Conservation (phyloP, 2,888 invertebrate species). For the Hermodice carunculata region DNA sequence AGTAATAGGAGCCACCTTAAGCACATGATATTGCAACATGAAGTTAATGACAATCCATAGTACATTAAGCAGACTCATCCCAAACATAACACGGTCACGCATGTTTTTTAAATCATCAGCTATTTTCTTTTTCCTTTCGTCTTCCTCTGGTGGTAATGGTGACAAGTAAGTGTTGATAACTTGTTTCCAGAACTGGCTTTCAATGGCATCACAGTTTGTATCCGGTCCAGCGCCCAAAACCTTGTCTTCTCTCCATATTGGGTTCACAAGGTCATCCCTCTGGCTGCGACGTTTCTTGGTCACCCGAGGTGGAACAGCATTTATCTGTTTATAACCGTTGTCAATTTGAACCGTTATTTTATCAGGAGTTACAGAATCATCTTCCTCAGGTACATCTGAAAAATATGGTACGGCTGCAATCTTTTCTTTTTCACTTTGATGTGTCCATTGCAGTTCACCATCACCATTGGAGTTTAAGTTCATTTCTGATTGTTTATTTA, state of each 20-base stretch:
- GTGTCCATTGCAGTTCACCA: too few relatives aligned
- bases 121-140: constrained; percentile 72
- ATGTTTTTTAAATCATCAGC: constrained; percentile 83
- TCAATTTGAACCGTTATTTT: too few relatives aligned
- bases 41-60: constrained; percentile 90
- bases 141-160: constrained; percentile 93
- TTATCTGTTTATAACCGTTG: too few relatives aligned
- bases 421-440: too few relatives aligned
- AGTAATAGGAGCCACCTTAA: constrained; percentile 2
- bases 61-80: constrained; percentile 97
- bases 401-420: too few relatives aligned
- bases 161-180: constrained; percentile 92
- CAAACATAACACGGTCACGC: constrained; percentile 80
- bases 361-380: too few relatives aligned
- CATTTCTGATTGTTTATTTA: too few relatives aligned
- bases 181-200: constrained; percentile 91
- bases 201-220: constrained; percentile 71
- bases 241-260: constrained; percentile 21
- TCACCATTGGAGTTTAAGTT: too few relatives aligned
- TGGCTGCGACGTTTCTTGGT: not conserved
- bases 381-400: too few relatives aligned
- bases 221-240: constrained; percentile 13
- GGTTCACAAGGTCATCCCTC: constrained; percentile 21
- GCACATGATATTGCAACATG: constrained; percentile 48
- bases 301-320: not conserved